phyloP scores from a whole-genome alignment of 64 coral and sea anemone species.

The Porites lutea region DNA sequence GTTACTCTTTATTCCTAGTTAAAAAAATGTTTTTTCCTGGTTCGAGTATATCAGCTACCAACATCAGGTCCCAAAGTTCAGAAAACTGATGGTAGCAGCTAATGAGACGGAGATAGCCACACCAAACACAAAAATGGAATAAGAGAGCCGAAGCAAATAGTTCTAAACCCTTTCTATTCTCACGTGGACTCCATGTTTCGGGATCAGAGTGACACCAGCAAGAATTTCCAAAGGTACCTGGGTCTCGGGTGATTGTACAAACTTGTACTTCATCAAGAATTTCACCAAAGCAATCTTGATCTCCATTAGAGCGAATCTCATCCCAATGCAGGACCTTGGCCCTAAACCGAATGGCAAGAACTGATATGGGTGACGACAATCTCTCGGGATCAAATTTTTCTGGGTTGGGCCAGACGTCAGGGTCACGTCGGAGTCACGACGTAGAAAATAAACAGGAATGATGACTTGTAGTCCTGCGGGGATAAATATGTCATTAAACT shows the following conservation, averaged over 20 bases:
- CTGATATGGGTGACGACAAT: conserved; percentile 73
- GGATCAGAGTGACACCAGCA: conserved; percentile 55
- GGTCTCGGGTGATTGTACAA: conserved; percentile 72
- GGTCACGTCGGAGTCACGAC: conserved; percentile 32
- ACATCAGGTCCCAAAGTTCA: no score
- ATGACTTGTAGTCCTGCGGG: conserved; percentile 45
- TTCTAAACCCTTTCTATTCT: not conserved
- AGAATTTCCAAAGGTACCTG: conserved; percentile 67
- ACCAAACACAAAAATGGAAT: no score
- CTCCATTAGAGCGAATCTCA: conserved; percentile 79
- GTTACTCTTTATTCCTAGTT: no score
- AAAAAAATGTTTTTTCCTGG: no score
- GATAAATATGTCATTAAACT: conserved; percentile 26
- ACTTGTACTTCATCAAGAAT: conserved; percentile 79
- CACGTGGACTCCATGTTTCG: conserved; percentile 51
- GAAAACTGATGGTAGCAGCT: no score
- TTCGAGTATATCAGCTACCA: no score
- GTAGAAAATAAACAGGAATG: conserved; percentile 39
- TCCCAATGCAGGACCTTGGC: conserved; percentile 79
- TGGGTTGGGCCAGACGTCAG: conserved; percentile 31
- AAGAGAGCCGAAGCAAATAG: no score
- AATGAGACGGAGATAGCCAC: no score
- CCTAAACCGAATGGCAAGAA: conserved; percentile 85
- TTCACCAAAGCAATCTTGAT: conserved; percentile 72
- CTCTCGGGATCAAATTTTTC: conserved; percentile 67